phyloP scores from a whole-genome alignment of 2,888 invertebrate genomes.

The Synanthedon tipuliformis region DNA sequence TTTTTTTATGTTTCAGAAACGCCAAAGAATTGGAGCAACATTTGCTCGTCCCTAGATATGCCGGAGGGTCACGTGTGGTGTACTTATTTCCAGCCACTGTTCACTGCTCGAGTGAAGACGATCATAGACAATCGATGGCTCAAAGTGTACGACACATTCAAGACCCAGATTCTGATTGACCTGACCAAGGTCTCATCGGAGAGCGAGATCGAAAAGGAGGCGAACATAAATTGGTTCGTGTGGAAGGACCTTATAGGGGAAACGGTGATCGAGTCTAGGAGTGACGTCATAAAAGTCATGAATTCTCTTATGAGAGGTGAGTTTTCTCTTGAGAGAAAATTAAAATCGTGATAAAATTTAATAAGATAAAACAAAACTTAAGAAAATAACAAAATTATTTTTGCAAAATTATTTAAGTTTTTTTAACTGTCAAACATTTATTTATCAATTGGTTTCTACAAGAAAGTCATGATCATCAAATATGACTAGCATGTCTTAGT shows the following conservation, averaged over 20 bases:
- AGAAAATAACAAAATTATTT: no score
- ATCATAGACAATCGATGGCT: conserved; percentile 66
- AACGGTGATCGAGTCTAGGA: conserved; percentile 54
- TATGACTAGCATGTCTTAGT: no score
- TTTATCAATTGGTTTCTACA: no score
- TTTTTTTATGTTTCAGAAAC: conserved; percentile 51
- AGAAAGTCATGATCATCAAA: no score
- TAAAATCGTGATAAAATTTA: no score
- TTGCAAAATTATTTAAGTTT: no score
- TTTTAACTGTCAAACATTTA: no score
- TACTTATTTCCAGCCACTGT: conserved; percentile 77
- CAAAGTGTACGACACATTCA: conserved; percentile 46
- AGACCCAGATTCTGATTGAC: conserved; percentile 46
- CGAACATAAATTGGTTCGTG: conserved; percentile 76
- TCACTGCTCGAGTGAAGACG: conserved; percentile 76
- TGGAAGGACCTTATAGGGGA: conserved; percentile 77
- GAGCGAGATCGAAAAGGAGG: conserved; percentile 63
- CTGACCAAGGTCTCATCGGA: conserved; percentile 53
- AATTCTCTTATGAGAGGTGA: conserved; percentile 59
- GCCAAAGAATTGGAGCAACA: conserved; percentile 72
- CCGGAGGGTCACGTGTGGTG: conserved; percentile 75
- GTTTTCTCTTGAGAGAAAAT: no score
- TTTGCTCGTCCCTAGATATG: conserved; percentile 72
- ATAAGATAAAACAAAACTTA: no score
- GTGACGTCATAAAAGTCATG: conserved; percentile 58